Evolutionary conservation across 2,797 vertebrate species (phyloP), one percentile per base, ranked within the genome.

Genomic region (Myotis myotis): DNA sequence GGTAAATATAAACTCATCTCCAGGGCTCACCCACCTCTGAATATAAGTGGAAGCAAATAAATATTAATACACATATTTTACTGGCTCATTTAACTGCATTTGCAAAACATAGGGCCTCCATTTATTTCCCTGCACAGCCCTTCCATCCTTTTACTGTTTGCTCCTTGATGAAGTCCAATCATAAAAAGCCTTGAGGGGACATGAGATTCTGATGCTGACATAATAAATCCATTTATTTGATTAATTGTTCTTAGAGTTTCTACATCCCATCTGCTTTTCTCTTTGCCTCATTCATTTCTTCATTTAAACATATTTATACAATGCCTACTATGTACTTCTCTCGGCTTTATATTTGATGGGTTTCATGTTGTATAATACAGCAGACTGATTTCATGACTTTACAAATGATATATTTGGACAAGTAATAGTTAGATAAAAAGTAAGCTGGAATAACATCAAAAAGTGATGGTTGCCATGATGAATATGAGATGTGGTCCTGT

Each of bases 21-120:
- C 30, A 87, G 9, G 41, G 19, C 6, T 87, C 44, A 84, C 10
- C 20, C 36, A 89, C 41, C 64, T 83, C 94, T 75, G 55, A 95
- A 66, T 80, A 57, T 22, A 92, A 81, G 36, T 88, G 44, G 33
- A 93, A 72, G 38, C 17, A 53, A 81, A 93, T 95, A 70, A 78
- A 86, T 93, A 91, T 88, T 94, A 83, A 96, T 71, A 72, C 3
- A 5, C 23, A 28, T 75, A 85, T 49, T 71, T 92, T 70, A 55
- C 36, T 75, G 28, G 38, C 4, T 87, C 38, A 94, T 74, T 95
- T 82, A 87, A 51, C 53, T 68, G 15, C 20, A 38, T 60, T 89
- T 86, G 9, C 8, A 76, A 94, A 92, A 60, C 4, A 6, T 23
- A 49, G 41, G 33, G 15, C 16, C 16, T 86, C 30, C 8, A 57